Conservation (phyloP, 2,888 invertebrate genomes). For the Odiellus spinosus region DNA sequence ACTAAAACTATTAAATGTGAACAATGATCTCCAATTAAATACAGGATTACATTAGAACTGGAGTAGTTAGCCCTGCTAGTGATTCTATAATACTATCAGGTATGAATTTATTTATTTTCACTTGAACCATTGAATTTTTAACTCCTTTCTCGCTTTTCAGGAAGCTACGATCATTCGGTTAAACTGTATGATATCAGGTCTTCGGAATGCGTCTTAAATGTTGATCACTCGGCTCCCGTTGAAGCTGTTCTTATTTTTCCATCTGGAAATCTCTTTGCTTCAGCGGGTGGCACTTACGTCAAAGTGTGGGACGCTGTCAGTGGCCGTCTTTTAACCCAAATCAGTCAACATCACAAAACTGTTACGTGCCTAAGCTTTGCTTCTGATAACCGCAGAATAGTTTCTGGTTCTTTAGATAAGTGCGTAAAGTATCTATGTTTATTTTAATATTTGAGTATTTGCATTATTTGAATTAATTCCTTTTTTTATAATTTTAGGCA, state of each 20-base stretch:
- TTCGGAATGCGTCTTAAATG: conserved; percentile 46
- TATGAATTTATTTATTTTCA: conserved; percentile 16
- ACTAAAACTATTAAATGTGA: neutral
- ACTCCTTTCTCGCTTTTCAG: conserved; percentile 7
- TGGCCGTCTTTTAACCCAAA: conserved; percentile 62
- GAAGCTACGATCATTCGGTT: conserved; percentile 69
- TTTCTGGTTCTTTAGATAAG: conserved; percentile 81
- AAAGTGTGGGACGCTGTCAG: conserved; percentile 38
- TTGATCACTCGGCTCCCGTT: conserved; percentile 17
- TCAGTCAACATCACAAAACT: conserved; percentile 89
- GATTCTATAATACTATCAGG: conserved; percentile 63
- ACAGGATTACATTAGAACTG: conserved; percentile 42
- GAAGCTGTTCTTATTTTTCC: conserved; percentile 55
- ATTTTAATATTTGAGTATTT: neutral
- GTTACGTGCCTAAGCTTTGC: conserved; percentile 71
- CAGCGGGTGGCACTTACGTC: conserved; percentile 42
- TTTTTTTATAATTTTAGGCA: conserved; percentile 35
- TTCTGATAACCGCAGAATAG: conserved; percentile 52
- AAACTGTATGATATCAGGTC: conserved; percentile 73
- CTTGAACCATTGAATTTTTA: conserved; percentile 2
- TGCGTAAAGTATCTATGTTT: conserved; percentile 14
- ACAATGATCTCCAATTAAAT: neutral
- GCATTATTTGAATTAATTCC: neutral
- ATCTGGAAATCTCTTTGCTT: conserved; percentile 72
- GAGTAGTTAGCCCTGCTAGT: conserved; percentile 57